Base-by-base conservation (phyloP, 1,140 invertebrate species). In the Glossosoma conforme region DNA sequence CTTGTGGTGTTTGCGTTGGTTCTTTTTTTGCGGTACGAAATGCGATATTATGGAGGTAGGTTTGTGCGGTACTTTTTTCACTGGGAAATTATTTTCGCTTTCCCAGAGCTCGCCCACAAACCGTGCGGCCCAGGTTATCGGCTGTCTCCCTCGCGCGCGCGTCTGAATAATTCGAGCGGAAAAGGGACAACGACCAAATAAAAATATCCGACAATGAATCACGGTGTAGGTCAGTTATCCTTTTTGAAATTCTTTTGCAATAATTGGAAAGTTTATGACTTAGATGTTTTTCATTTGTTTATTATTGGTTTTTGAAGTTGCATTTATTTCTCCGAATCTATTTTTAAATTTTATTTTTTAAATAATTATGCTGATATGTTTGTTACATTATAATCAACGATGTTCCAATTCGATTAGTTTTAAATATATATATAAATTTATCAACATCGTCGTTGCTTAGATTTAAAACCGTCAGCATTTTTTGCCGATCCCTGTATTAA, bases 71-170 rank as follows among this genome's bases (percentile, higher is more conserved):
- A n/a, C n/a, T n/a, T n/a, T n/a, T n/a, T n/a, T n/a, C n/a, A n/a
- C 44, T 33, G 55, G 50, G 32, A 52, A 57, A 52, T 57, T 57
- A 57, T 57, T 57, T 52, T 51, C 55, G 55, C 22, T 57, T 52
- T 57, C 38, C 55, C 55, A 40, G 35, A 30, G 28, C 21, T 6
- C 24, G 52, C 37, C 52, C 37, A 20, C 44, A 47, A 33, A 38
- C 19, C 43, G 36, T 28, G 20, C 38, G 44, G n/a, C n/a, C 30
- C 28, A n/a, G 28, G 22, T 37, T 45, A 13, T 38, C 35, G 25
- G 35, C 28, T 46, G 15, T 37, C 41, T 18, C 48, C 17, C 49
- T 51, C 44, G 40, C 44, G 43, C 48, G 37, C 54, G 37, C 36
- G 17, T 17, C 17, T 2, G 11, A 13, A 17, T 15, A 13, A 10